Evolutionary conservation across 2,797 vertebrate species (phyloP).

Genomic region (Acridotheres tristis): DNA sequence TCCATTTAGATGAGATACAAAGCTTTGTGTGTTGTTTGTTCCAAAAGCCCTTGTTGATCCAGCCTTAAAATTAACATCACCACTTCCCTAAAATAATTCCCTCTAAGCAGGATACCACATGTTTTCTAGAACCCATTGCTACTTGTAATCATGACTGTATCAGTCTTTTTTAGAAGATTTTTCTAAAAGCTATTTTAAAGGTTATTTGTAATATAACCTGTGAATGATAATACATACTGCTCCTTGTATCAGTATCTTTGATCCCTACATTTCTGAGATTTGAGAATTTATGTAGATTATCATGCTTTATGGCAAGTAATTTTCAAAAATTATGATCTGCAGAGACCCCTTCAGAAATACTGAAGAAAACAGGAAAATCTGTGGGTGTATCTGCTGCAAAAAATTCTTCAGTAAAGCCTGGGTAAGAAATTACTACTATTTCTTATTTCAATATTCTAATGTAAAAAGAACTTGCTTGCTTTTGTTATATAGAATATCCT

Average conservation of each 20-base stretch:
- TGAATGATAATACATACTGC: background rate
- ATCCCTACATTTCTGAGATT: background rate
- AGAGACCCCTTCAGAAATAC: constrained; percentile 34
- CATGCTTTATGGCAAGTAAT: background rate
- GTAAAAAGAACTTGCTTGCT: background rate
- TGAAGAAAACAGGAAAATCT: constrained; percentile 42
- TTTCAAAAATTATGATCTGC: constrained; percentile 40
- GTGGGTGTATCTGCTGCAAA: constrained; percentile 8
- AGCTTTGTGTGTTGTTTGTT: background rate
- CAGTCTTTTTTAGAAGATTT: background rate
- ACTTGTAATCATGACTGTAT: background rate
- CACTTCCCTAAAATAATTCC: background rate
- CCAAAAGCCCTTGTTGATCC: background rate
- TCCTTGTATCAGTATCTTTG: background rate
- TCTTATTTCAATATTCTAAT: background rate
- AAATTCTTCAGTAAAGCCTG: constrained; percentile 13
- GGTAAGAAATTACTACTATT: constrained; percentile 43
- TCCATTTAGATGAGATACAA: background rate
- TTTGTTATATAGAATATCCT: background rate
- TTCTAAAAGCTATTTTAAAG: background rate
- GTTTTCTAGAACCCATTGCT: background rate
- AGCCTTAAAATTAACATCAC: background rate
- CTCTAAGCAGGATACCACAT: background rate
- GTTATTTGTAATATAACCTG: background rate
- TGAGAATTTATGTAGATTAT: background rate